Evolutionary conservation across 2,797 vertebrate genomes (phyloP).

Genomic region (Siniperca scherzeri): DNA sequence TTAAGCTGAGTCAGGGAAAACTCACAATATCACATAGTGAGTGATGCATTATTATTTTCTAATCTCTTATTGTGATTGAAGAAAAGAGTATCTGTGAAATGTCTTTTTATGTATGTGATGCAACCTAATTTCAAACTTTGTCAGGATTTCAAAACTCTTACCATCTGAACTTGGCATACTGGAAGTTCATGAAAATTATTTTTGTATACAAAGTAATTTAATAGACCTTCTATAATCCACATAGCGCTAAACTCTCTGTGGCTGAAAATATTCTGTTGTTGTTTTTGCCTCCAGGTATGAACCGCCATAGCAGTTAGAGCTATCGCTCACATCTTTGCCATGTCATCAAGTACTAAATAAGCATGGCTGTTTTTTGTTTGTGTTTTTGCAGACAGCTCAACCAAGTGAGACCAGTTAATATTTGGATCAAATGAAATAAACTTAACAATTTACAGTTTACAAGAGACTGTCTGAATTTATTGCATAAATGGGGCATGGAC

Average conservation of each 20-base stretch:
- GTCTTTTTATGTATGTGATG: neutral
- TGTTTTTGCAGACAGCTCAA: slow-evolving; percentile 42
- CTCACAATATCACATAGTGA: neutral
- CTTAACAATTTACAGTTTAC: neutral
- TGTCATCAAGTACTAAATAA: slow-evolving; percentile 64
- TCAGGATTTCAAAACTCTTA: neutral
- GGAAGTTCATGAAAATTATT: neutral
- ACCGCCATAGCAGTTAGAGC: slow-evolving; percentile 40
- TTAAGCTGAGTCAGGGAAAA: neutral
- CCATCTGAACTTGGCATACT: neutral
- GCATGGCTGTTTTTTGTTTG: slow-evolving; percentile 44
- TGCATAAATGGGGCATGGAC: neutral
- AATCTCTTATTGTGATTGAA: neutral
- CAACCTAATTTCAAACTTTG: neutral
- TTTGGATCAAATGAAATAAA: neutral
- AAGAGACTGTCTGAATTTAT: neutral
- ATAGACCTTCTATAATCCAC: slow-evolving; percentile 7
- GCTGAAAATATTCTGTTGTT: slow-evolving; percentile 40
- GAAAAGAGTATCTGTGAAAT: neutral
- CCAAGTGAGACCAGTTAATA: slow-evolving; percentile 42
- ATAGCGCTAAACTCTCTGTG: neutral
- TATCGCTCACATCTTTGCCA: slow-evolving; percentile 74
- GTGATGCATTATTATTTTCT: neutral
- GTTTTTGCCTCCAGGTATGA: slow-evolving; percentile 64
- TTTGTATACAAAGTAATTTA: neutral